phyloP scores from a whole-genome alignment of 2,888 invertebrate species.

The Orchestes rusci region DNA sequence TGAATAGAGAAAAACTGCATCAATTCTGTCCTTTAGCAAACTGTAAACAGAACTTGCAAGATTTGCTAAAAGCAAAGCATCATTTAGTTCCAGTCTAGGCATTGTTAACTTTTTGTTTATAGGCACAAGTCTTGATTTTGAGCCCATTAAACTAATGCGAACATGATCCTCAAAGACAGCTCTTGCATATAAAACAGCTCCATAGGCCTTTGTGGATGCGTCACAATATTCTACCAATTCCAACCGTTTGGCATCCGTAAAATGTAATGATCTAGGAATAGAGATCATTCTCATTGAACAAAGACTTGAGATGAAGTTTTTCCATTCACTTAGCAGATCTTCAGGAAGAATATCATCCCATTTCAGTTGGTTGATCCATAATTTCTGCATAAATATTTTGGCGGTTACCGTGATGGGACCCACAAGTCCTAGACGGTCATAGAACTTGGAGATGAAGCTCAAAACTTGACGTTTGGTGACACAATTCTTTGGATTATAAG shows the following conservation, averaged over 20 bases:
- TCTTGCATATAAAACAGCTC: too few relatives aligned
- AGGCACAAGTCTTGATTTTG: slow-evolving; percentile 23
- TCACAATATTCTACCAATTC: too few relatives aligned
- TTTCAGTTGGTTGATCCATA: slow-evolving; percentile 4
- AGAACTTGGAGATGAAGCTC: slow-evolving; percentile 6
- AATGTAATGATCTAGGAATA: slow-evolving; percentile 6
- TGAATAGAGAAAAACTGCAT: slow-evolving; percentile 10
- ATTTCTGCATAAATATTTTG: slow-evolving; percentile 8
- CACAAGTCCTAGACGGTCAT: slow-evolving; percentile 10
- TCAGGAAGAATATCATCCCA: too few relatives aligned
- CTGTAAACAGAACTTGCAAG: slow-evolving; percentile 6
- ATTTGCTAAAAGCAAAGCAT: slow-evolving; percentile 15
- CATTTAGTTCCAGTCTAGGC: slow-evolving; percentile 20
- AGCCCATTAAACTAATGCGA: slow-evolving; percentile 10
- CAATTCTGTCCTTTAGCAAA: slow-evolving; percentile 6
- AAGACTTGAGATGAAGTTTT: slow-evolving; percentile 1
- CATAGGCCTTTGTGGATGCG: too few relatives aligned
- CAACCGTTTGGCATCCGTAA: not conserved
- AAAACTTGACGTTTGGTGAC: slow-evolving; percentile 10
- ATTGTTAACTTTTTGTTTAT: slow-evolving; percentile 17
- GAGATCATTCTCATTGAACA: slow-evolving; percentile 1
- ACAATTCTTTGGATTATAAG: slow-evolving; percentile 1
- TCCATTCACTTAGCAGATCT: too few relatives aligned
- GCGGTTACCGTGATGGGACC: slow-evolving; percentile 7
- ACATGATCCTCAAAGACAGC: not conserved